Conservation (phyloP, 2,888 invertebrate species). For the Scelioninae gen. 2 region DNA sequence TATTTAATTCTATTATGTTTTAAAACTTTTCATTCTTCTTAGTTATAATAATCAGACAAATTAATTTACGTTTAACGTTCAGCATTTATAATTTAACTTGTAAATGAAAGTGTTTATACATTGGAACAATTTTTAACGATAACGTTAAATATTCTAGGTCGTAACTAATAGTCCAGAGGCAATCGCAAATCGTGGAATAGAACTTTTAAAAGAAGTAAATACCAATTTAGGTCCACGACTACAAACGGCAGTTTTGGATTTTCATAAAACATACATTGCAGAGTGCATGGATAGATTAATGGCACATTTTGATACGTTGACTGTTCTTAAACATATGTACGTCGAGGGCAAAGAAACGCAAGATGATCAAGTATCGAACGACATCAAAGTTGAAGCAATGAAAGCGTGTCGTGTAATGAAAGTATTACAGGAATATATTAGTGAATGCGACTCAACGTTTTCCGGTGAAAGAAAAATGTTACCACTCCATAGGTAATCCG, state of each 20-base stretch:
- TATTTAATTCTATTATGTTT: too few relatives aligned
- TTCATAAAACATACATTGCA: conserved; percentile 94
- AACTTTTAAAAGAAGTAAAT: conserved; percentile 81
- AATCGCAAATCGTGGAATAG: conserved; percentile 93
- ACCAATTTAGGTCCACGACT: conserved; percentile 88
- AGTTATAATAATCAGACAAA: too few relatives aligned
- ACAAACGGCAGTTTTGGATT: conserved; percentile 85
- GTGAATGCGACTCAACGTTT: conserved; percentile 94
- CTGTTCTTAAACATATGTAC: conserved; percentile 77
- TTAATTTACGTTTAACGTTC: too few relatives aligned
- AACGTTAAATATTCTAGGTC: conserved; percentile 77
- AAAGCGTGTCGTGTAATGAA: conserved; percentile 95
- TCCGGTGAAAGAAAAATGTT: conserved; percentile 91
- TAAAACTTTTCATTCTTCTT: too few relatives aligned
- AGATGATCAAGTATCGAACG: conserved; percentile 75
- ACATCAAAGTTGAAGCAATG: conserved; percentile 82
- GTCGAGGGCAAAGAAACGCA: conserved; percentile 74
- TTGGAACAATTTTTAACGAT: too few relatives aligned
- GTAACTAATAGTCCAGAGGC: conserved; percentile 94
- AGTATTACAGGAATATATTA: conserved; percentile 95
- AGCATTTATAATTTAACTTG: too few relatives aligned
- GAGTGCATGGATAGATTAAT: conserved; percentile 94
- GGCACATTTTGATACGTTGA: conserved; percentile 89
- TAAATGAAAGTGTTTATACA: too few relatives aligned
- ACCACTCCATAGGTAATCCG: conserved; percentile 85